Base-by-base conservation (phyloP, 2,797 vertebrate species). In the Stomatorhinus walkeri region DNA sequence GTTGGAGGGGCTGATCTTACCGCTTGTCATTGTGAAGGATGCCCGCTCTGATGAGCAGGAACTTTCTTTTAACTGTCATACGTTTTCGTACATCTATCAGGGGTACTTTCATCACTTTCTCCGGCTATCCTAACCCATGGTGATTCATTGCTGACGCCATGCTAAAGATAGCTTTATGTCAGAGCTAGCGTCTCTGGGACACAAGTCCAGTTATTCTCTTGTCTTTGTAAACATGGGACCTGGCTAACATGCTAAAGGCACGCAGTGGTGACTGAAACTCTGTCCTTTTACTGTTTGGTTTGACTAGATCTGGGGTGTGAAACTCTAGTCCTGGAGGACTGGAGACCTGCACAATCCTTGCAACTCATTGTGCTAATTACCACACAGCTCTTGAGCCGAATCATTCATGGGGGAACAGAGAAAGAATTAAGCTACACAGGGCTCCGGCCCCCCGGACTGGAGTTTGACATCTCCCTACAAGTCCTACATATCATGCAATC, bases 41-140 rank as follows among this genome's bases (percentile, higher is more conserved):
- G 22, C 40, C 79, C 22, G 87, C 72, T 88, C 43, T 59, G 40
- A 48, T 88, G n/a, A 24, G 54, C 52, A 84, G 16, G 19, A 56
- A 28, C 56, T 85, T 56, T 59, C 88, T 36, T 61, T 89, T 89
- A 68, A 68, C 52, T 51, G 56, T 49, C 56, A 14, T 22, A 48
- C 88, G 51, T 46, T 14, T 76, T 52, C 7, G 1, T 54, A 61
- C 56, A 19, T 24, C 22, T 59, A 24, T 51, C 83, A n/a, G 14
- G n/a, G 43, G 56, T 12, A 5, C 81, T 51, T 59, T 85, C 88
- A 89, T 64, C 76, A 40, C 32, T 10, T 16, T 52, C 8, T 84
- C 56, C 1, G 5, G 22, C 28, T n/a, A 48, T 48, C 56, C 12
- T 49, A 24, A 59, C 24, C 54, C 51, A 48, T 24, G 40, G 43